Evolutionary conservation across 2,797 vertebrate genomes (phyloP).

Genomic region (Trichosurus vulpecula): DNA sequence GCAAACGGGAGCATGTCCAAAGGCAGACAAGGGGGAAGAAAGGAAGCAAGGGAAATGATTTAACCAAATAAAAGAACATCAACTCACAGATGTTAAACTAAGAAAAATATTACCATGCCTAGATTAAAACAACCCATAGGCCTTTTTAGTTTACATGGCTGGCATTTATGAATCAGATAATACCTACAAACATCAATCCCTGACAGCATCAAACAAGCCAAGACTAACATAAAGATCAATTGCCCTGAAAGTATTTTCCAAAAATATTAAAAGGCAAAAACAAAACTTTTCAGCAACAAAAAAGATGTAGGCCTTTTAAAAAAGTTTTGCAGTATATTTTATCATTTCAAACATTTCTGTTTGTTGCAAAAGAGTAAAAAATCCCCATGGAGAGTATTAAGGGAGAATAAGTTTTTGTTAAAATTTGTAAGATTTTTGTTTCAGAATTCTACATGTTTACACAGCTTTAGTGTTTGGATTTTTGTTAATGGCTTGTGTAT

Average conservation of each 20-base stretch:
- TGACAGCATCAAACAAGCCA: neutral
- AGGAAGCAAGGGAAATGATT: neutral
- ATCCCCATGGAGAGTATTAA: slow-evolving; percentile 14
- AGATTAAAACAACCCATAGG: slow-evolving; percentile 58
- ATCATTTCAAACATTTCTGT: slow-evolving; percentile 10
- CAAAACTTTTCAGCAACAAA: neutral
- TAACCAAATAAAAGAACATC: slow-evolving; percentile 21
- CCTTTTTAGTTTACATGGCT: slow-evolving; percentile 57
- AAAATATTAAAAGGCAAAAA: slow-evolving; percentile 15
- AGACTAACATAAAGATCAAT: slow-evolving; percentile 42
- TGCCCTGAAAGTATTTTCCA: slow-evolving; percentile 31
- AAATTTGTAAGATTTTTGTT: slow-evolving; percentile 49
- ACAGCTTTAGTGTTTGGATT: neutral
- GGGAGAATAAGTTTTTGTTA: neutral
- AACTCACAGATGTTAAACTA: neutral
- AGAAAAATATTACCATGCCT: slow-evolving; percentile 24
- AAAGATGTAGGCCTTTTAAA: slow-evolving; percentile 26
- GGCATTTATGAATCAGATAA: slow-evolving; percentile 52
- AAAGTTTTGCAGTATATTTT: neutral
- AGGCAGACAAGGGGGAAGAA: slow-evolving; percentile 12
- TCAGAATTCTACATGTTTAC: slow-evolving; percentile 32
- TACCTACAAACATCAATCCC: neutral
- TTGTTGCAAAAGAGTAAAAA: slow-evolving; percentile 44
- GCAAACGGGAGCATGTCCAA: neutral
- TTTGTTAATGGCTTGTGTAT: neutral